Evolutionary conservation across 2,888 invertebrate species (phyloP).

Genomic region (Syrphus vitripennis): DNA sequence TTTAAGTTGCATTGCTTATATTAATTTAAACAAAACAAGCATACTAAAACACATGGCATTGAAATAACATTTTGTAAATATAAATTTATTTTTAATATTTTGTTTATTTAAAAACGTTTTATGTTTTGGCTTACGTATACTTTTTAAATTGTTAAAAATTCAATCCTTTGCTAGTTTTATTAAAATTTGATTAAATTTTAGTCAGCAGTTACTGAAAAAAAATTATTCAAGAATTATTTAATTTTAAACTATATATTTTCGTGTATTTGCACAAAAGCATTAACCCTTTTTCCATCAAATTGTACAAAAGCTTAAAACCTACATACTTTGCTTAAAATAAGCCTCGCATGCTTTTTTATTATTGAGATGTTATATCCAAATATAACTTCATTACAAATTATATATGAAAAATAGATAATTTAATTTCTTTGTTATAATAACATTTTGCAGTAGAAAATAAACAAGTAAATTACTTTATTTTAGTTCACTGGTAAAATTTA

Average conservation of each 20-base stretch:
- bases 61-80: constrained; percentile 48
- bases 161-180: constrained; percentile 45
- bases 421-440: not conserved
- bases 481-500: not conserved
- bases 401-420: no score
- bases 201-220: constrained; percentile 59
- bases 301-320: constrained; percentile 39
- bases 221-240: not conserved
- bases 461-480: not conserved
- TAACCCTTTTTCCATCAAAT: constrained; percentile 19
- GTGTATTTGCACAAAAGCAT: constrained; percentile 45
- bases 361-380: not conserved
- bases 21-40: constrained; percentile 30
- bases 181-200: constrained; percentile 66
- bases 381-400: not conserved
- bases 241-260: not conserved
- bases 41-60: not conserved
- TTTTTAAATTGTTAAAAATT: constrained; percentile 28
- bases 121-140: not conserved
- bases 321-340: constrained; percentile 8
- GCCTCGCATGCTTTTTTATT: constrained; percentile 37
- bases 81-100: constrained; percentile 9
- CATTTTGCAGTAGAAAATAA: not conserved
- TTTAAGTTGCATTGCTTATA: not conserved
- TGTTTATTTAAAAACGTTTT: not conserved